A percentile compares a stretch with the other conserved stretches of the same genome.
Evolutionary conservation across 2,113 vertebrate species (phyloP).

Genomic region (Apteryx mantelli): DNA sequence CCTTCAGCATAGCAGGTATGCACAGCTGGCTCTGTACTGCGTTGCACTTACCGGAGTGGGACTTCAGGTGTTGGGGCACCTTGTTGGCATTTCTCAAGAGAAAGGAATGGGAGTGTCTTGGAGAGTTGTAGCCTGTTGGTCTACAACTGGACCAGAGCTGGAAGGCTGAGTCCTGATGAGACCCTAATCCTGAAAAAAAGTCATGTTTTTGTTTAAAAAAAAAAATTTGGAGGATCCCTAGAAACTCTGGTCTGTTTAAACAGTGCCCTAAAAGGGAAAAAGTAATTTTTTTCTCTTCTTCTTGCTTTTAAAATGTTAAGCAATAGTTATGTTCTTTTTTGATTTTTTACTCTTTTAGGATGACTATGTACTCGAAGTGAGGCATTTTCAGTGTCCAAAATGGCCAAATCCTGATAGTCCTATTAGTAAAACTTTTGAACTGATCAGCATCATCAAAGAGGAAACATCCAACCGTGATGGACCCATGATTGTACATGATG

Average conservation of each 20-base stretch:
- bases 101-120: background rate
- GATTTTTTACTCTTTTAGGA: conserved; percentile 78
- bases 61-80: background rate
- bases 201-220: background rate
- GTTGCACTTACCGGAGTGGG: background rate
- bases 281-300: background rate
- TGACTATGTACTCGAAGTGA: conserved; percentile 93
- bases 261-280: background rate
- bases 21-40: background rate
- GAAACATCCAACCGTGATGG: conserved; percentile 83
- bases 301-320: background rate
- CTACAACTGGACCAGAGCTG: background rate
- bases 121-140: background rate
- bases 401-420: conserved; percentile 97
- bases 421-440: conserved; percentile 93
- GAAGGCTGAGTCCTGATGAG: background rate
- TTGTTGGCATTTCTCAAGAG: background rate
- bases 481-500: conserved; percentile 89
- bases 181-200: background rate
- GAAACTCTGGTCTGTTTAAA: background rate
- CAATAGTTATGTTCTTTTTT: background rate
- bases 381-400: conserved; percentile 87
- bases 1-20: background rate
- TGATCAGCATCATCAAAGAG: conserved; percentile 87
- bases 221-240: background rate